Conservation (phyloP, 2,113 vertebrate genomes). For the Tyrannus savana region DNA sequence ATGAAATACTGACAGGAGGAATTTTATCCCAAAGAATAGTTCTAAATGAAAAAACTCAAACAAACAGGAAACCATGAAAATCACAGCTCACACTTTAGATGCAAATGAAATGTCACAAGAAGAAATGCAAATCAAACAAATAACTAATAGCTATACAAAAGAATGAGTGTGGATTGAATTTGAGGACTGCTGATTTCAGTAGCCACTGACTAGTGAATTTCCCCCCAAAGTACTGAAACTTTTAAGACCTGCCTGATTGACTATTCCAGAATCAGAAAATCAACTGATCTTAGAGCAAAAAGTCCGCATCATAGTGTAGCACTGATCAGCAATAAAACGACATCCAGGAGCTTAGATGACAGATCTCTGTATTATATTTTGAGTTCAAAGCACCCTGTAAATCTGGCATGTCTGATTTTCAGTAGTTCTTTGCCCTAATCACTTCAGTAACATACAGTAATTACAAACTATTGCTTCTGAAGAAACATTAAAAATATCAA, state of each 20-base stretch:
- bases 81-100: not conserved
- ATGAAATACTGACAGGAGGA: not conserved
- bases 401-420: not conserved
- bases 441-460: not conserved
- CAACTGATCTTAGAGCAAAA: not conserved
- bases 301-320: not conserved
- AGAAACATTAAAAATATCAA: not conserved
- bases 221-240: rapidly evolving
- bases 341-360: not conserved
- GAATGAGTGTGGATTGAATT: not conserved
- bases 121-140: not conserved
- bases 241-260: not conserved
- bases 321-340: not conserved
- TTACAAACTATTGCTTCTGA: not conserved
- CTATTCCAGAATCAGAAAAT: not conserved
- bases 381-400: not conserved
- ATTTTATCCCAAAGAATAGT: not conserved
- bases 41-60: not conserved
- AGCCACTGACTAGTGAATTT: not conserved
- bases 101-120: not conserved
- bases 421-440: not conserved
- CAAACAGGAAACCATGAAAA: not conserved
- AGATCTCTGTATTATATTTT: not conserved
- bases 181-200: not conserved
- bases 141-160: not conserved